Conservation (phyloP, 1,140 invertebrate genomes). For the Drosophila pectinifera region DNA sequence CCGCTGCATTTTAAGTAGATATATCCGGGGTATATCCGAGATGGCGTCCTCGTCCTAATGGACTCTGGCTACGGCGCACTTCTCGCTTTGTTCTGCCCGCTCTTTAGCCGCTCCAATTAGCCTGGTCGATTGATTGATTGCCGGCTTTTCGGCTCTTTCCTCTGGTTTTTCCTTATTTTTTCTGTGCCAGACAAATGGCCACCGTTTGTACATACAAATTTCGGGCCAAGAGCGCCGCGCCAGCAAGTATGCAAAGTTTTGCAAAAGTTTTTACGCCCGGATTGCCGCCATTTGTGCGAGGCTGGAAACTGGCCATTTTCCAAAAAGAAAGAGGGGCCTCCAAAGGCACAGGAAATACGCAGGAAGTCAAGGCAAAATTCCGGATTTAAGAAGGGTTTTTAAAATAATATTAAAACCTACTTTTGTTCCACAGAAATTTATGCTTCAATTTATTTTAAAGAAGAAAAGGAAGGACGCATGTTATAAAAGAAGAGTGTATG, state of each 20-base stretch:
- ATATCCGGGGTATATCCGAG: not conserved
- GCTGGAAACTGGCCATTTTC: slow-evolving; percentile 14
- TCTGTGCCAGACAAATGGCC: slow-evolving; percentile 38
- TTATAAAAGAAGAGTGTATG: too few relatives aligned
- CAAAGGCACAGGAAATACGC: not conserved
- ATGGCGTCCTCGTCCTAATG: slow-evolving; percentile 13
- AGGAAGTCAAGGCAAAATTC: not conserved
- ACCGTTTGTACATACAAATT: slow-evolving; percentile 56
- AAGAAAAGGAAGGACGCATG: too few relatives aligned
- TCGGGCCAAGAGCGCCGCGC: slow-evolving; percentile 34
- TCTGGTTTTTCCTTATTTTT: not conserved
- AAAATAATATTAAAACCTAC: too few relatives aligned
- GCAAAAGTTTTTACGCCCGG: slow-evolving; percentile 62
- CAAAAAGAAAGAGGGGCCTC: slow-evolving; percentile 5
- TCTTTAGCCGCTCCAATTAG: slow-evolving; percentile 61
- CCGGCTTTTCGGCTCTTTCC: slow-evolving; percentile 52
- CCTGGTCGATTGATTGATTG: slow-evolving; percentile 76
- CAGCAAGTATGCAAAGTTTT: slow-evolving; percentile 78
- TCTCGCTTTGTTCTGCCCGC: slow-evolving; percentile 16
- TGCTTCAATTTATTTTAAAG: too few relatives aligned
- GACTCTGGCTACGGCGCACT: slow-evolving; percentile 13
- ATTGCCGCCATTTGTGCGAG: slow-evolving; percentile 43
- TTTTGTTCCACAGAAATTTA: not conserved
- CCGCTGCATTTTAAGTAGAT: slow-evolving; percentile 12
- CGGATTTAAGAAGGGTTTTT: not conserved